phyloP scores from a whole-genome alignment of 2,113 vertebrate species.

The Manacus vitellinus region DNA sequence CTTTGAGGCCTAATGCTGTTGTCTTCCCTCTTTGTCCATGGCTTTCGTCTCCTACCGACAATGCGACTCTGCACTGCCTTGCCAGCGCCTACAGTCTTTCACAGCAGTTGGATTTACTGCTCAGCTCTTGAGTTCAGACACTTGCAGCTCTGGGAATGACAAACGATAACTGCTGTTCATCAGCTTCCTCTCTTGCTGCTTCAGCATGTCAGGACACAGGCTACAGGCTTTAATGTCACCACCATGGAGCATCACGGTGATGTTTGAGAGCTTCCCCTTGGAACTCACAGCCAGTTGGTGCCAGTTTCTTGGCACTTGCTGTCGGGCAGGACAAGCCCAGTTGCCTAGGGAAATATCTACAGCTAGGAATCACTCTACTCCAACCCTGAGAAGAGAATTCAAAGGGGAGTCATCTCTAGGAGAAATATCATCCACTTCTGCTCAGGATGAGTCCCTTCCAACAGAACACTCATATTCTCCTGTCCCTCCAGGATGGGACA shows the following conservation, averaged over 20 bases:
- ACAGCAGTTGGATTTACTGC: neutral
- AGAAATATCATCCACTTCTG: neutral
- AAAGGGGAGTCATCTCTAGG: neutral
- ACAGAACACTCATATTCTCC: neutral
- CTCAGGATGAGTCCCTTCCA: neutral
- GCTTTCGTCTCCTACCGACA: neutral
- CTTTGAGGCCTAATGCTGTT: neutral
- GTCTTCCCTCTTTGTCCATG: neutral
- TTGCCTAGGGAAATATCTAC: neutral
- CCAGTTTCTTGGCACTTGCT: neutral
- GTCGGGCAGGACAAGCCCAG: neutral
- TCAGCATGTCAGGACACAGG: neutral
- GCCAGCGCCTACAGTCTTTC: neutral
- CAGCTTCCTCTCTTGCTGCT: neutral
- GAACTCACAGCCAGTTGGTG: neutral
- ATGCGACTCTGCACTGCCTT: neutral
- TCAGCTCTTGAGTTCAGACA: rapidly evolving
- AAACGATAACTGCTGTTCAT: neutral
- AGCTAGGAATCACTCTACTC: neutral
- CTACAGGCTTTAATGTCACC: neutral
- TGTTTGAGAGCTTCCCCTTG: neutral
- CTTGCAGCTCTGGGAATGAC: neutral
- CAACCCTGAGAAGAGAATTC: neutral
- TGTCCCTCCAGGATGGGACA: neutral
- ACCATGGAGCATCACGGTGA: rapidly evolving